Percentiles rank a stretch among this genome's conserved stretches.
Conservation (phyloP, 2,113 vertebrate species). For the Mixornis gularis region DNA sequence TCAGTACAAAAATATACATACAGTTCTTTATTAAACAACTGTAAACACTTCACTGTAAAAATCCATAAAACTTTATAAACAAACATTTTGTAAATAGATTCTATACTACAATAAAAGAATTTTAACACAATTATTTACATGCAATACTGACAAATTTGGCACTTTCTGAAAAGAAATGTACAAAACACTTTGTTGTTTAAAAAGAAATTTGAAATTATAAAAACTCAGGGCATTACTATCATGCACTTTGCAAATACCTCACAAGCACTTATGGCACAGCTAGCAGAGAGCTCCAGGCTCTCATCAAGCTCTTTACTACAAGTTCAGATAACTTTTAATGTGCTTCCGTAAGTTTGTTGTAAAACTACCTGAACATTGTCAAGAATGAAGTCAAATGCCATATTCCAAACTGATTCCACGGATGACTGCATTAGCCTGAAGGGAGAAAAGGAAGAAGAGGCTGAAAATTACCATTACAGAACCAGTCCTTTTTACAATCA, state of each 20-base stretch:
- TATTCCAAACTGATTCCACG: constrained; percentile 95
- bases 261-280: constrained; percentile 83
- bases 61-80: constrained; percentile 89
- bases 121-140: constrained; percentile 94
- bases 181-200: constrained; percentile 80
- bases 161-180: constrained; percentile 88
- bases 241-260: constrained; percentile 84
- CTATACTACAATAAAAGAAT: constrained; percentile 85
- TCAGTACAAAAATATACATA: constrained; percentile 85
- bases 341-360: constrained; percentile 96
- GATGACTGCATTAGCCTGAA: constrained; percentile 94
- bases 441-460: background rate
- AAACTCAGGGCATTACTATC: constrained; percentile 79
- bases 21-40: constrained; percentile 90
- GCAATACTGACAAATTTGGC: constrained; percentile 93
- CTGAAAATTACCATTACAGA: background rate
- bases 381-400: constrained; percentile 99
- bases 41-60: constrained; percentile 97
- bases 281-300: constrained; percentile 70
- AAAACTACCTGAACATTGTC: constrained; percentile 98
- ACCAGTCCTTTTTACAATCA: background rate
- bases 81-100: constrained; percentile 87
- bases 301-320: constrained; percentile 49
- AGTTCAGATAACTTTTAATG: constrained; percentile 86
- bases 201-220: constrained; percentile 80